Conservation (phyloP, 2,113 vertebrate species). For the Gallinago paraguaiae region DNA sequence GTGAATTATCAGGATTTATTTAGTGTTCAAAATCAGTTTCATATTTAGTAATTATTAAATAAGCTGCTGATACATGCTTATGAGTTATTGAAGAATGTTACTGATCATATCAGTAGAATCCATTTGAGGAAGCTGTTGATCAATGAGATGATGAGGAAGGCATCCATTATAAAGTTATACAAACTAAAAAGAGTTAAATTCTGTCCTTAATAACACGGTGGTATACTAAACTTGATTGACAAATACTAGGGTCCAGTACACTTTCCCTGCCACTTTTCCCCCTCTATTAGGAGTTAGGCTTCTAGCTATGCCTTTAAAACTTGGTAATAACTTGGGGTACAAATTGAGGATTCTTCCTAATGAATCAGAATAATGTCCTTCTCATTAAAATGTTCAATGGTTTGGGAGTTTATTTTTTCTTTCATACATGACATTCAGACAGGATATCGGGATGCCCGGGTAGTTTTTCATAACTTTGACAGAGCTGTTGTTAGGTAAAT, state of each 20-base stretch:
- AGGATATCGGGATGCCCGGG: background rate
- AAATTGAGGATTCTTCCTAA: background rate
- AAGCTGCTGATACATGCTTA: background rate
- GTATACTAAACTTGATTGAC: background rate
- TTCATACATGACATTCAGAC: background rate
- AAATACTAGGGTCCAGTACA: background rate
- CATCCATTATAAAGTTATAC: background rate
- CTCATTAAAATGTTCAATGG: background rate
- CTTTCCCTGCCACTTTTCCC: background rate
- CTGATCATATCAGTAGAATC: background rate
- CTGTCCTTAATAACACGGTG: background rate
- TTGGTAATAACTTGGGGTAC: background rate
- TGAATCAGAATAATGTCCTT: background rate
- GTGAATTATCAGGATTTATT: background rate
- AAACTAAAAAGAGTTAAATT: slow-evolving; percentile 5
- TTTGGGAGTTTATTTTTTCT: background rate
- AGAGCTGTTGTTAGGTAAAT: background rate
- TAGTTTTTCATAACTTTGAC: background rate
- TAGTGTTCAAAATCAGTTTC: background rate
- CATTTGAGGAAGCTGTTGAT: background rate
- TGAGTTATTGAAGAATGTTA: background rate
- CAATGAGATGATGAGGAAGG: background rate
- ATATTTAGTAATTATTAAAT: background rate
- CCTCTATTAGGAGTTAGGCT: background rate
- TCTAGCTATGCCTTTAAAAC: background rate